These are phyloP conservation scores for Drosophila subobscura DNA, from an alignment of 1,140 invertebrate genomes.

Conservation along the genomic window DNA sequence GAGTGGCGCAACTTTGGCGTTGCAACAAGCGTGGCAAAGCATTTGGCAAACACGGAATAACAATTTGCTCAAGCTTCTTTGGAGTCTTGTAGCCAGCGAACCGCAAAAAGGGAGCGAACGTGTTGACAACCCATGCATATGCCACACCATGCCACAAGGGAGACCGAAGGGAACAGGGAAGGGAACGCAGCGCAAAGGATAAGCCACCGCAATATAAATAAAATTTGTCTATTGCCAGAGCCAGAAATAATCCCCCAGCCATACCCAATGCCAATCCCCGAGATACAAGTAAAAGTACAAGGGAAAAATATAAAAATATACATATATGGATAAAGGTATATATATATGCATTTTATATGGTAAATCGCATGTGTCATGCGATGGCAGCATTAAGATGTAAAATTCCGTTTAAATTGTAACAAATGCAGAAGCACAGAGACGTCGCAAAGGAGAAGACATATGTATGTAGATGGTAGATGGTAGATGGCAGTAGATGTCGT, in stretches of 20 bases:
- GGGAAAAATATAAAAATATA: constrained; percentile 1
- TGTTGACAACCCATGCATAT: constrained; percentile 69
- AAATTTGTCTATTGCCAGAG: constrained; percentile 66
- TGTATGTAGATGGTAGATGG: no score
- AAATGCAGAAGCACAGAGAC: constrained; percentile 34
- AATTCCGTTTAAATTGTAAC: constrained; percentile 74
- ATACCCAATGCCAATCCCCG: no score
- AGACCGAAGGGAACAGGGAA: constrained; percentile 4
- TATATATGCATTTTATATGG: constrained; percentile 39
- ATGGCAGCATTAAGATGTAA: constrained; percentile 56
- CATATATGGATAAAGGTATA: constrained; percentile 2
- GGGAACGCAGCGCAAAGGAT: constrained; percentile 13
- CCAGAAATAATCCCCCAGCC: constrained; percentile 61
- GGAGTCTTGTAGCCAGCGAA: constrained; percentile 43
- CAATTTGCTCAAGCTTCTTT: constrained; percentile 60
- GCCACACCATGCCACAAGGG: constrained; percentile 28
- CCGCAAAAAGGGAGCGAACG: constrained; percentile 27
- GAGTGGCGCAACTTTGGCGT: constrained; percentile 19
- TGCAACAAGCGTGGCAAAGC: constrained; percentile 73
- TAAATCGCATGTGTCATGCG: constrained; percentile 58
- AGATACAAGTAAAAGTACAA: no score
- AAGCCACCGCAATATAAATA: constrained; percentile 65
- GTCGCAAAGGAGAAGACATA: neutral
- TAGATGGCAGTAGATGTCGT: neutral
- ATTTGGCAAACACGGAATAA: constrained; percentile 78